Percentiles rank a stretch among this genome's conserved stretches.
These are phyloP conservation scores for Flexamia atlantica DNA, from an alignment of 2,888 invertebrate species.

Conservation along the genomic window DNA sequence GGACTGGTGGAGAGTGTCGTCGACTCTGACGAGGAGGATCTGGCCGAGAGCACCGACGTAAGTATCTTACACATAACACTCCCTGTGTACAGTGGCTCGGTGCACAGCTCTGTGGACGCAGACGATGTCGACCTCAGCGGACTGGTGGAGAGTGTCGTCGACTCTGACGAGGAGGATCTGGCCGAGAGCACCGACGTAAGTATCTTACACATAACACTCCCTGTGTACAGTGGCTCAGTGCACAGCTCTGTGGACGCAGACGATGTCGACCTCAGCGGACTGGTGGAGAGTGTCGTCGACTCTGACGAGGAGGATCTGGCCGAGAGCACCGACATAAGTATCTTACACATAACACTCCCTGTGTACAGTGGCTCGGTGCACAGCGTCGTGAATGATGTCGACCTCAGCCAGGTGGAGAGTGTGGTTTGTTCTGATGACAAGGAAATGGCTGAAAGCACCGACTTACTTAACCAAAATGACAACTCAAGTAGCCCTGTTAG, in stretches of 20 bases:
- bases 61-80: constrained; percentile 94
- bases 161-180: constrained; percentile 96
- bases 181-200: constrained; percentile 91
- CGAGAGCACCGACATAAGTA: constrained; percentile 89
- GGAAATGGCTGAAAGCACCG: too few relatives aligned
- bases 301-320: constrained; percentile 97
- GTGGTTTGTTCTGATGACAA: too few relatives aligned
- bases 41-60: constrained; percentile 92
- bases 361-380: too few relatives aligned
- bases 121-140: constrained; percentile 95
- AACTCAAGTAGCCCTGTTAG: too few relatives aligned
- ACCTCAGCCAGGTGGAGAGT: too few relatives aligned
- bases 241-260: constrained; percentile 87
- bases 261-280: too few relatives aligned
- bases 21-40: constrained; percentile 96
- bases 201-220: constrained; percentile 83
- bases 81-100: constrained; percentile 97
- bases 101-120: constrained; percentile 87
- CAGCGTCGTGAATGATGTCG: too few relatives aligned
- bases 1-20: constrained; percentile 97
- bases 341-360: too few relatives aligned
- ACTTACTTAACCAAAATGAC: too few relatives aligned
- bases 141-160: constrained; percentile 96
- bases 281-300: constrained; percentile 98
- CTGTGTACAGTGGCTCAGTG: constrained; percentile 96